Evolutionary conservation across 1,140 invertebrate genomes (phyloP).

Genomic region (Drosophila tropicalis): DNA sequence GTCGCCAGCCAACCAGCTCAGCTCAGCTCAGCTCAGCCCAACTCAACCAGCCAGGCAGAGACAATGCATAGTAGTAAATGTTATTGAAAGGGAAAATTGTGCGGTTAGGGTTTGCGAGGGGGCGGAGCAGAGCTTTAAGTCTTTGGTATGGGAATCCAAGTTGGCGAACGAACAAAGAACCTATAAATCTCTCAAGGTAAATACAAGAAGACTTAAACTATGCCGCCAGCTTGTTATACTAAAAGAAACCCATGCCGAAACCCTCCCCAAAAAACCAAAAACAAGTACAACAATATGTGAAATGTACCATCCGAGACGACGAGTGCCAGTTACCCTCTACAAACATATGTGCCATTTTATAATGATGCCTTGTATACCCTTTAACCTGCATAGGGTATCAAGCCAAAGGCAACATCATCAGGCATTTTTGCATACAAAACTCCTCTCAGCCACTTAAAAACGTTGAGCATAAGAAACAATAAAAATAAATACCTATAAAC

Average conservation of each 20-base stretch:
- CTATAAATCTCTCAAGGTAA: slow-evolving; percentile 62
- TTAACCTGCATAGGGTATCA: background rate
- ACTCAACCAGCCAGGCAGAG: slow-evolving; percentile 5
- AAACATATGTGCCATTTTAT: background rate
- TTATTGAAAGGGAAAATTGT: slow-evolving; percentile 75
- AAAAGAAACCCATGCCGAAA: background rate
- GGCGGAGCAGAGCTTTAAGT: too few species aligned
- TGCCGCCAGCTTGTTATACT: slow-evolving; percentile 61
- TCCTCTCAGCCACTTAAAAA: slow-evolving; percentile 67
- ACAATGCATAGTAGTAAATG: slow-evolving; percentile 20
- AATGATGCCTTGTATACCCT: background rate
- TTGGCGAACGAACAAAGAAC: slow-evolving; percentile 62
- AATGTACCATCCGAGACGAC: too few species aligned
- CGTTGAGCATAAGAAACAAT: slow-evolving; percentile 80
- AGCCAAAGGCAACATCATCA: background rate
- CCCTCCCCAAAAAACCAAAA: background rate
- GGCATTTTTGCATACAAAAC: slow-evolving; percentile 19
- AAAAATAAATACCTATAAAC: slow-evolving; percentile 81
- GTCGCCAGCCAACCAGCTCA: background rate
- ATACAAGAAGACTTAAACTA: slow-evolving; percentile 64
- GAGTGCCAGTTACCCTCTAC: background rate
- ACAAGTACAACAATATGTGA: background rate
- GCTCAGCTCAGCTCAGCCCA: too few species aligned
- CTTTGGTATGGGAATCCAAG: slow-evolving; percentile 37
- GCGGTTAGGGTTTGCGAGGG: slow-evolving; percentile 23